Evolutionary conservation across 2,797 vertebrate species (phyloP).

Genomic region (Tragopan temminckii): DNA sequence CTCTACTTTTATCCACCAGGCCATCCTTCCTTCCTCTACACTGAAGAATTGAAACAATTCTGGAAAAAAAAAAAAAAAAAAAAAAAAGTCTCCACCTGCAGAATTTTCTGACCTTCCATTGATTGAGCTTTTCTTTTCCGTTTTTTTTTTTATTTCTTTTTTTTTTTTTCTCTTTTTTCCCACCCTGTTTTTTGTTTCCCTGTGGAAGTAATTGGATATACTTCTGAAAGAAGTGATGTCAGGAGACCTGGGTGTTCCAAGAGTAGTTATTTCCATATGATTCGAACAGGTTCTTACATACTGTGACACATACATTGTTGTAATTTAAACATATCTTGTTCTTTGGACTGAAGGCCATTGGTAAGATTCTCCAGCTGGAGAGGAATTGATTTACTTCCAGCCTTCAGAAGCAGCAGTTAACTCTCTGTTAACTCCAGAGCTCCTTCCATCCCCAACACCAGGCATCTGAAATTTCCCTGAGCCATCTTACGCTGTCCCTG

Average conservation of each 20-base stretch:
- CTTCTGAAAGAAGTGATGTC: conserved; percentile 70
- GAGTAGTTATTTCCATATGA: conserved; percentile 67
- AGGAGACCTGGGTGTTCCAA: conserved; percentile 59
- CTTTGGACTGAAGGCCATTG: conserved; percentile 12
- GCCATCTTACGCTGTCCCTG: not conserved
- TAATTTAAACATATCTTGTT: conserved; percentile 47
- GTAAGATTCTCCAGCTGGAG: conserved; percentile 39
- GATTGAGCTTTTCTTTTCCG: conserved; percentile 33
- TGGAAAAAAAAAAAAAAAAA: not conserved
- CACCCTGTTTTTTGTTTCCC: not conserved
- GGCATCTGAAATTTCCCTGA: not conserved
- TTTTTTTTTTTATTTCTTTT: not conserved
- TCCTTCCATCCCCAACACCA: not conserved
- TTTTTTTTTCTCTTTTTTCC: not conserved
- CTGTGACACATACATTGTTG: conserved; percentile 20
- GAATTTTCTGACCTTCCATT: conserved; percentile 40
- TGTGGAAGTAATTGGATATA: conserved; percentile 30
- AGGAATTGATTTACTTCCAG: not conserved
- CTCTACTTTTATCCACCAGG: conserved; percentile 49
- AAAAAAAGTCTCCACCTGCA: conserved; percentile 14
- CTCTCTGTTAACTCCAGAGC: not conserved
- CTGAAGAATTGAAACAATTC: conserved; percentile 38
- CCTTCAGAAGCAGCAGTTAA: conserved; percentile 26
- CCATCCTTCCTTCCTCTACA: conserved; percentile 61
- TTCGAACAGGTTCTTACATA: conserved; percentile 28